phyloP scores from a whole-genome alignment of 2,888 invertebrate species.

The Neoitamus cyanurus region DNA sequence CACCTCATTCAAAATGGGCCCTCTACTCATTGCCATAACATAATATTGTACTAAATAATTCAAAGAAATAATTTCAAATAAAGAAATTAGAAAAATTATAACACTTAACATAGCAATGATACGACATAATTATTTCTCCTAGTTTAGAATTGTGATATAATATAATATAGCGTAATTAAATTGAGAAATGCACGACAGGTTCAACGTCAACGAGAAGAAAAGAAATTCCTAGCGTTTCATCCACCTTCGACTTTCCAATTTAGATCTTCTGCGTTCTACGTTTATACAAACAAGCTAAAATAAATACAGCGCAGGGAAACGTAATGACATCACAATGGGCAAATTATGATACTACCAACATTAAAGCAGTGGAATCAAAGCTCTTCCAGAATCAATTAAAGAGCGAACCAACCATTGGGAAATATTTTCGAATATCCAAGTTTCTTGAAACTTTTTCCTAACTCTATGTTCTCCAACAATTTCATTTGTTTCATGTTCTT shows the following conservation, averaged over 20 bases:
- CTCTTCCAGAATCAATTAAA: background rate
- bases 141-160: too few species aligned
- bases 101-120: too few species aligned
- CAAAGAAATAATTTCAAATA: too few species aligned
- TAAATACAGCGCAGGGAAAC: background rate
- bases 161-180: too few species aligned
- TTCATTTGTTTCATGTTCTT: too few species aligned
- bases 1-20: too few species aligned
- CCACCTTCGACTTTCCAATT: background rate
- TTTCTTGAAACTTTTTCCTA: constrained; percentile 18
- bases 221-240: background rate
- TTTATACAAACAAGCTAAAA: background rate
- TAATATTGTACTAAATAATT: too few species aligned
- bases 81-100: too few species aligned
- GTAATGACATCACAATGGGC: background rate
- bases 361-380: background rate
- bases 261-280: background rate
- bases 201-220: background rate
- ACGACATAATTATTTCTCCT: too few species aligned
- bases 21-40: too few species aligned
- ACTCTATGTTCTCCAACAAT: too few species aligned
- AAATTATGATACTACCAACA: background rate
- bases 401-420: background rate
- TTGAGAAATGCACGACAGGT: too few species aligned
- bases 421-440: constrained; percentile 16